Base-by-base conservation (phyloP, 2,888 invertebrate species). In the Polydrusus cervinus region DNA sequence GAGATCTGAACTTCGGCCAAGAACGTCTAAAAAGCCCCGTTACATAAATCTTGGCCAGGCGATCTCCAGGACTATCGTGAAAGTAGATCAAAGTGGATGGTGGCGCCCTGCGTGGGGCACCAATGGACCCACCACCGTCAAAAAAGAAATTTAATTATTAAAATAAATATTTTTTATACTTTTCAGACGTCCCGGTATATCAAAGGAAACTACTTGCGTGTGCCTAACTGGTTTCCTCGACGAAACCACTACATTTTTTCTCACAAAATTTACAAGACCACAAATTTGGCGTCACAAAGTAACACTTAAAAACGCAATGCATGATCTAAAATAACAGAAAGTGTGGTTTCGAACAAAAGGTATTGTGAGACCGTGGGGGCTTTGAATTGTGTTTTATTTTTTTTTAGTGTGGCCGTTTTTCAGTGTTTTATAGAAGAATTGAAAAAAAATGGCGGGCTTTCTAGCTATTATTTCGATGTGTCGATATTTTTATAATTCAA, bases 31-130 rank as follows among this genome's bases (percentile, higher is more conserved):
- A 83, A 80, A 81, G 81, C 81, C 80, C 77, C 78, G 82, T 80
- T 82, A 83, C 83, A 84, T 84, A 84, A 84, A 84, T 84, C 84
- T 84, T 53, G 6, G 2, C 77, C 69, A 79, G 82, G 77, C 82
- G 83, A 84, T 84, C 84, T 84, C 82, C 80, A 80, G 83, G 83
- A 80, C 81, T 83, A 85, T 85, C 85, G 82, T 70, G 70, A 79
- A 84, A 84, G 80, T 83, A 82, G 83, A 84, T 85, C 83, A 80
- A 80, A 81, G 3, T 51, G 49, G 65, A 16, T 34, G 18, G 20
- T 51, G 66, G 40, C 53, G 66, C 66, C 47, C 47, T 20, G 14
- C 47, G 47, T 47, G 47, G 49, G 8, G n/a, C 7, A 13, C 38
- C 5, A 13, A 7, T 3, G 34, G 57, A 38, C 57, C 57, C n/a